These are phyloP conservation scores for Etheostoma perlongum DNA, from an alignment of 2,797 vertebrate species.

Conservation along the genomic window DNA sequence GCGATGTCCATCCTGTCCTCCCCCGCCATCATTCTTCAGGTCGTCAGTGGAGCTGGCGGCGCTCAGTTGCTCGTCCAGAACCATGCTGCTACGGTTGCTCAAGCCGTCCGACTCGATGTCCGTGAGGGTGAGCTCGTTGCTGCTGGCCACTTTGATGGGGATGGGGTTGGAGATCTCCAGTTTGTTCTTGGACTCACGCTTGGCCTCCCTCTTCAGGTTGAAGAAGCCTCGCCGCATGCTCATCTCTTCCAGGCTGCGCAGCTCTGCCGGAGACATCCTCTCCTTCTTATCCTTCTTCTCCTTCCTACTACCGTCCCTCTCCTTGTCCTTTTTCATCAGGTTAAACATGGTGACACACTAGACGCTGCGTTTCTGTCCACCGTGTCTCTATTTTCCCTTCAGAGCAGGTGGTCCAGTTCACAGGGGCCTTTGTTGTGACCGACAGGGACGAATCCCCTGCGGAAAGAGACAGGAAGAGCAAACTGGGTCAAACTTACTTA, in stretches of 20 bases:
- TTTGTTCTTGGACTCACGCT: slow-evolving; percentile 91
- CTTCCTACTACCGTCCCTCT: slow-evolving; percentile 91
- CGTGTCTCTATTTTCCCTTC: slow-evolving; percentile 58
- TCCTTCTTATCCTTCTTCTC: slow-evolving; percentile 97
- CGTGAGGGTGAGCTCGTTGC: slow-evolving; percentile 92
- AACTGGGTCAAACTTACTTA: slow-evolving; percentile 9
- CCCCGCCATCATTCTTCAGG: slow-evolving; percentile 87
- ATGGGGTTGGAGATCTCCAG: slow-evolving; percentile 98
- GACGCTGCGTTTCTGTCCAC: slow-evolving; percentile 29
- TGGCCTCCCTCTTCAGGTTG: slow-evolving; percentile 94
- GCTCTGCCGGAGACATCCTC: slow-evolving; percentile 94
- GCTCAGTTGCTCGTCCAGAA: slow-evolving; percentile 94
- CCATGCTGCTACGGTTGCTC: slow-evolving; percentile 93
- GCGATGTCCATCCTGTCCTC: slow-evolving; percentile 85
- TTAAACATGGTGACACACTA: slow-evolving; percentile 90
- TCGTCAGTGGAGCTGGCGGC: slow-evolving; percentile 96
- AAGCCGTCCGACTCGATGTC: slow-evolving; percentile 93
- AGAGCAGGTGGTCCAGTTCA: slow-evolving; percentile 37
- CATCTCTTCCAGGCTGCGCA: slow-evolving; percentile 97
- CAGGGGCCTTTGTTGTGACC: slow-evolving; percentile 29
- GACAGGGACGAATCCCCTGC: slow-evolving; percentile 61
- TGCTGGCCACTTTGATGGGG: slow-evolving; percentile 96
- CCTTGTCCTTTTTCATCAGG: slow-evolving; percentile 94
- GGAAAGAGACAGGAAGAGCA: slow-evolving; percentile 25
- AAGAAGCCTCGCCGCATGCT: slow-evolving; percentile 96